Conservation (phyloP, 2,888 invertebrate species). For the Heteromurus nitidus region DNA sequence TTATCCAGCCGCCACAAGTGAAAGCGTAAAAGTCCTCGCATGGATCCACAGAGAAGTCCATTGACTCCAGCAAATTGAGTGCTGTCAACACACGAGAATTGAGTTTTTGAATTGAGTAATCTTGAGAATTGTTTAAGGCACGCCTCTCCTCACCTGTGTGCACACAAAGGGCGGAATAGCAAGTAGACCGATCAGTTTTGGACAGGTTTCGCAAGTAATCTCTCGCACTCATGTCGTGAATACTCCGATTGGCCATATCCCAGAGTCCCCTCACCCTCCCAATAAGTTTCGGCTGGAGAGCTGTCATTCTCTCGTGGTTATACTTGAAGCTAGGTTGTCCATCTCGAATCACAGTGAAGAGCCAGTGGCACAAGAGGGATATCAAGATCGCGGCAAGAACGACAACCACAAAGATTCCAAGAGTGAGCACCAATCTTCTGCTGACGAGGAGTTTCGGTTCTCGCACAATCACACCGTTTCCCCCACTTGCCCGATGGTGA, state of each 20-base stretch:
- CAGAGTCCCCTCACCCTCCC: conserved; percentile 46
- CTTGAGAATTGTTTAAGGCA: background rate
- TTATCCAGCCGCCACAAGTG: conserved; percentile 65
- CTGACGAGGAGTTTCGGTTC: conserved; percentile 1
- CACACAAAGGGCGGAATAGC: conserved; percentile 65
- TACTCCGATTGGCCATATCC: conserved; percentile 48
- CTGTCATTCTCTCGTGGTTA: conserved; percentile 51
- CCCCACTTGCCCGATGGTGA: background rate
- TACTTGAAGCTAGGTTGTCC: conserved; percentile 45
- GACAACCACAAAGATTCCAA: conserved; percentile 41
- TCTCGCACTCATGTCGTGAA: conserved; percentile 47
- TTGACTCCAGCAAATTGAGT: conserved; percentile 61
- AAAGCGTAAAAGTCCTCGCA: conserved; percentile 67
- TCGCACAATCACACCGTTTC: conserved; percentile 1
- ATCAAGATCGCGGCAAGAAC: conserved; percentile 32
- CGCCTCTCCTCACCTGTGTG: conserved; percentile 50
- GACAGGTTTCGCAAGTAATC: conserved; percentile 53
- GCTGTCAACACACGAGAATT: conserved; percentile 28
- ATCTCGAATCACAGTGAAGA: conserved; percentile 8
- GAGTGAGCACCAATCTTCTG: background rate
- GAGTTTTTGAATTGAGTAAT: background rate
- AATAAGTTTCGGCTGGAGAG: conserved; percentile 56
- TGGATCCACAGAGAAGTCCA: conserved; percentile 63
- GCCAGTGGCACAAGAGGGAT: conserved; percentile 36
- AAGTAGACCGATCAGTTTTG: conserved; percentile 55